These are phyloP conservation scores for Cheirogaleus major DNA, from an alignment of 2,797 vertebrate species.

Conservation along the genomic window DNA sequence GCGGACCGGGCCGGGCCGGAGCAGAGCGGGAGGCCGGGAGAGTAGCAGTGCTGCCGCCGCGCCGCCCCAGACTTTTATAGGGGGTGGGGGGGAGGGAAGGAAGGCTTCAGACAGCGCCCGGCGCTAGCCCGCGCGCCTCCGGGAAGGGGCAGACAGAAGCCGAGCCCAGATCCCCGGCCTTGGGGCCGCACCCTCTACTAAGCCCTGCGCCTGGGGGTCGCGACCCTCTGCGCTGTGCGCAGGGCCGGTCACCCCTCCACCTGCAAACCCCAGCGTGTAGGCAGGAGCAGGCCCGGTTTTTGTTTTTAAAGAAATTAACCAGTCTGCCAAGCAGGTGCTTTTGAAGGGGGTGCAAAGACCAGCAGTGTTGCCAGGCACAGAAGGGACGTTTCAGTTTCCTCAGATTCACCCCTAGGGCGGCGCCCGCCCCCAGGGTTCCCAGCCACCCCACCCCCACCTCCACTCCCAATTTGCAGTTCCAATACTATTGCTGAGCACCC, in stretches of 20 bases:
- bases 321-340: constrained; percentile 21
- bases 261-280: neutral
- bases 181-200: neutral
- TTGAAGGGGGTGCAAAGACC: neutral
- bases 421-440: constrained; percentile 39
- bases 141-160: neutral
- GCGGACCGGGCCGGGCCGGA: constrained; percentile 35
- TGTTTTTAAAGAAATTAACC: constrained; percentile 46
- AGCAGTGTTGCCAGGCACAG: neutral
- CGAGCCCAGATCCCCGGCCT: neutral
- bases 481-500: neutral
- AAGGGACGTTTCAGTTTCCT: neutral
- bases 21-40: neutral
- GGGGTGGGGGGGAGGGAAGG: constrained; percentile 64
- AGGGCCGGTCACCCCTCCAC: neutral
- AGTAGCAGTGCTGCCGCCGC: constrained; percentile 31
- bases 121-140: constrained; percentile 30
- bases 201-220: neutral
- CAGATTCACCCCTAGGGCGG: constrained; percentile 78
- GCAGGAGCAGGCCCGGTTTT: neutral
- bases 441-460: neutral
- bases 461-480: neutral
- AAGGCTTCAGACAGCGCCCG: constrained; percentile 32
- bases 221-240: neutral
- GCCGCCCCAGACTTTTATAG: constrained; percentile 74